phyloP scores from a whole-genome alignment of 2,113 vertebrate species.

The Siphamia tubifer region DNA sequence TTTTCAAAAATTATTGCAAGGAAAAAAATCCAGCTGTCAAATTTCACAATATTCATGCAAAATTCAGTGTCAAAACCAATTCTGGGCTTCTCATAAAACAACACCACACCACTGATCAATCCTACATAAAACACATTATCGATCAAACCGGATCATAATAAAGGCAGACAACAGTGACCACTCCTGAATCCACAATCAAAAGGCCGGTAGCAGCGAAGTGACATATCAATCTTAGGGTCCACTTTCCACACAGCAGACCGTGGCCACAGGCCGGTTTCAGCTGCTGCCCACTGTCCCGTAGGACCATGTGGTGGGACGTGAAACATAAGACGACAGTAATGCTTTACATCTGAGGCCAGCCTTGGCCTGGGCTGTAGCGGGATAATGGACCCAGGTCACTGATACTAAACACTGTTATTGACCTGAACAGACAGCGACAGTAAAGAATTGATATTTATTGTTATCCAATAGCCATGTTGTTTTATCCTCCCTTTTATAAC shows the following conservation, averaged over 20 bases:
- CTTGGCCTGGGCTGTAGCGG: background rate
- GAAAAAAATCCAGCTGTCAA: background rate
- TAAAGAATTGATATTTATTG: conserved; percentile 47
- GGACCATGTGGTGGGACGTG: conserved; percentile 4
- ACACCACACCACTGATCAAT: background rate
- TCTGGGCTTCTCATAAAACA: background rate
- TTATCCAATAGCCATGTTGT: conserved; percentile 25
- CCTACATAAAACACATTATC: background rate
- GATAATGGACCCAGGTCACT: conserved; percentile 42
- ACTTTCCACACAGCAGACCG: background rate
- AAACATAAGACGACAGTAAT: conserved; percentile 31
- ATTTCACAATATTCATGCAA: too few relatives aligned
- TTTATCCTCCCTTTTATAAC: background rate
- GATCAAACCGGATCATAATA: background rate
- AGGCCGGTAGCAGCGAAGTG: background rate
- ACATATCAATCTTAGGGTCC: background rate
- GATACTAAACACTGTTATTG: conserved; percentile 49
- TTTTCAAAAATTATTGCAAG: background rate
- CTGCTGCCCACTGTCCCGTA: conserved; percentile 2
- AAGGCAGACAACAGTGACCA: background rate
- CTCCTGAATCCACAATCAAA: background rate
- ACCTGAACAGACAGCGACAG: conserved; percentile 18
- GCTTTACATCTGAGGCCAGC: conserved; percentile 10
- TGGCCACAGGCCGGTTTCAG: conserved; percentile 9
- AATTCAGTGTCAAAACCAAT: background rate